Conservation (phyloP, 2,113 vertebrate species). For the Rhodinocichla rosea region DNA sequence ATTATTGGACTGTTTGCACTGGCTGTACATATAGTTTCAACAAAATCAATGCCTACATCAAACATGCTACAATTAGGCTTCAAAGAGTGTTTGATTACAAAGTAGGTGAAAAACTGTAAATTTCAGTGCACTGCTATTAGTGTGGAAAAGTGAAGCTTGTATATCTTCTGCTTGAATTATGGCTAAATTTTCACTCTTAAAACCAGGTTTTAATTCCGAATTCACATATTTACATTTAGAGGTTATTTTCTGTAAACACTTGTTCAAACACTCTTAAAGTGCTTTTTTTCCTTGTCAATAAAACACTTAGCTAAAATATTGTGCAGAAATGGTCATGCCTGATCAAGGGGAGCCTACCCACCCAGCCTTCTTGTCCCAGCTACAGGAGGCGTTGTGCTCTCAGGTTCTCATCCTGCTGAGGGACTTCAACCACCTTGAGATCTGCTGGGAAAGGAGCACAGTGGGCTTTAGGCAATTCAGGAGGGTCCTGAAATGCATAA, state of each 20-base stretch:
- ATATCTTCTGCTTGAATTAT: background rate
- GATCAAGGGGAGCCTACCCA: background rate
- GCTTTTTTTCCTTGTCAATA: background rate
- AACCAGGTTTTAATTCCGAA: background rate
- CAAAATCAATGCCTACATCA: background rate
- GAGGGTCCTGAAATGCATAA: background rate
- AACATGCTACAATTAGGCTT: background rate
- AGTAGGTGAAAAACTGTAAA: background rate
- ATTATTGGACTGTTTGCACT: background rate
- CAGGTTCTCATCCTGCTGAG: background rate
- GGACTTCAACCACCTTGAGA: background rate
- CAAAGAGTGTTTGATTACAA: conserved; percentile 3
- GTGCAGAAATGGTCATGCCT: background rate
- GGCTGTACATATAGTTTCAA: background rate
- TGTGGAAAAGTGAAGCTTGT: background rate
- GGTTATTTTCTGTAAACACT: background rate
- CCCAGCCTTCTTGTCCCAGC: background rate
- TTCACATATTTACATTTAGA: background rate
- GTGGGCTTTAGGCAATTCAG: background rate
- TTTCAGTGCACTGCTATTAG: background rate
- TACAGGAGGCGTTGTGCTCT: background rate
- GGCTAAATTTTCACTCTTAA: background rate
- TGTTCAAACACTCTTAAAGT: background rate
- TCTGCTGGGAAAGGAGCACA: background rate
- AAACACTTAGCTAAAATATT: background rate